Evolutionary conservation across 2,888 invertebrate genomes (phyloP).

Genomic region (Hydroisotoma schaefferi): DNA sequence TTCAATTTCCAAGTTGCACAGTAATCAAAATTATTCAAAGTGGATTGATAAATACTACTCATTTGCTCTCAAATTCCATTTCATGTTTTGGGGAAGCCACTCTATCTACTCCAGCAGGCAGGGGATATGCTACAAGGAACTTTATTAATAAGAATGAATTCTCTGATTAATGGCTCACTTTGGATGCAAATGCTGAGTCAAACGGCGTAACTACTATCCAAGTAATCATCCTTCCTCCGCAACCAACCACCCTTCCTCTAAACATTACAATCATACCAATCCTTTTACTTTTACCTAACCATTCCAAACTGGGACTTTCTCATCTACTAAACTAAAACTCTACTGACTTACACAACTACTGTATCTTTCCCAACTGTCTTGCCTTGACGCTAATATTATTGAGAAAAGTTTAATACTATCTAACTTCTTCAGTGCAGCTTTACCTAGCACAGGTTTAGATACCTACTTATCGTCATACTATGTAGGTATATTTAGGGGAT

Average conservation of each 20-base stretch:
- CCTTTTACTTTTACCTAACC: neutral
- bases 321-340: neutral
- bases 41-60: slow-evolving; percentile 45
- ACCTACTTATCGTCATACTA: too few species aligned
- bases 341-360: neutral
- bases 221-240: slow-evolving; percentile 5
- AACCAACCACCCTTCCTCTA: neutral
- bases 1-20: slow-evolving; percentile 33
- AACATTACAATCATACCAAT: neutral
- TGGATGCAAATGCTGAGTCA: slow-evolving; percentile 49
- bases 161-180: slow-evolving; percentile 49
- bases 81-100: slow-evolving; percentile 24
- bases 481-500: too few species aligned
- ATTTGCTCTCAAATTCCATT: slow-evolving; percentile 36
- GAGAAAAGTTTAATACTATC: neutral
- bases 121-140: slow-evolving; percentile 18
- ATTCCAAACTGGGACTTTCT: neutral
- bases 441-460: too few species aligned
- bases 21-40: slow-evolving; percentile 44
- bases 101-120: slow-evolving; percentile 8
- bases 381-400: neutral
- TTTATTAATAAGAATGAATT: slow-evolving; percentile 46
- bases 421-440: too few species aligned
- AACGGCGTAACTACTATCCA: slow-evolving; percentile 24
- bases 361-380: neutral